Evolutionary conservation across 2,113 vertebrate species (phyloP).

Genomic region (Ciconia maguari): DNA sequence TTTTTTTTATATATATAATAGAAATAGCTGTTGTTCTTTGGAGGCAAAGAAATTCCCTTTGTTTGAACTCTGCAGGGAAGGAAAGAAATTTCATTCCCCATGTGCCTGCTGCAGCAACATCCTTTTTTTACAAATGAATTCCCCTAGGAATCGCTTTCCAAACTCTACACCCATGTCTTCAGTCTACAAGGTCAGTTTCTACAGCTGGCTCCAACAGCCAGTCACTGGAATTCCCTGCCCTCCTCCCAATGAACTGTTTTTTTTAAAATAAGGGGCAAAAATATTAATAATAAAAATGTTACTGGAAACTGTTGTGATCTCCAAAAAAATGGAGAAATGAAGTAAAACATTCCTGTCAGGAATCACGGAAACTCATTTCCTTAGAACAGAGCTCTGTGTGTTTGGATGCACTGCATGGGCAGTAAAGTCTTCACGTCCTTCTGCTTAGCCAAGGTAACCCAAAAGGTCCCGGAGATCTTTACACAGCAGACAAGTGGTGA

Average conservation of each 20-base stretch:
- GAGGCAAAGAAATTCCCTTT: not conserved
- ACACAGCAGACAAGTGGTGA: constrained; percentile 72
- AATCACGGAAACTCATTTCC: constrained; percentile 68
- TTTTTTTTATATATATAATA: not conserved
- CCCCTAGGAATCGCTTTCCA: not conserved
- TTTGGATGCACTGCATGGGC: constrained; percentile 60
- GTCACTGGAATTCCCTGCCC: not conserved
- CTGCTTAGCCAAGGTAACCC: constrained; percentile 57
- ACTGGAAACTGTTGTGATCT: constrained; percentile 59
- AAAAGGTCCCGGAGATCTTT: constrained; percentile 46
- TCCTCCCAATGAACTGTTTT: not conserved
- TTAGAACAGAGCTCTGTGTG: constrained; percentile 60
- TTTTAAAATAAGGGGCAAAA: constrained; percentile 48
- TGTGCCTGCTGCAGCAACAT: not conserved
- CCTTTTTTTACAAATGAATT: not conserved
- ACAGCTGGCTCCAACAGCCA: not conserved
- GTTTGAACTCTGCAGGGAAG: not conserved
- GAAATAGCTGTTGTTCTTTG: not conserved
- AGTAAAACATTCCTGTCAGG: constrained; percentile 75
- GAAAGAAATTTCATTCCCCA: not conserved
- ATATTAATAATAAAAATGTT: constrained; percentile 26
- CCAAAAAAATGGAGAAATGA: constrained; percentile 80
- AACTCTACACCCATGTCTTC: not conserved
- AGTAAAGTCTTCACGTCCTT: constrained; percentile 59
- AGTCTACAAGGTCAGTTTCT: not conserved